Conservation (phyloP, 2,797 vertebrate species). For the Carcharodon carcharias region DNA sequence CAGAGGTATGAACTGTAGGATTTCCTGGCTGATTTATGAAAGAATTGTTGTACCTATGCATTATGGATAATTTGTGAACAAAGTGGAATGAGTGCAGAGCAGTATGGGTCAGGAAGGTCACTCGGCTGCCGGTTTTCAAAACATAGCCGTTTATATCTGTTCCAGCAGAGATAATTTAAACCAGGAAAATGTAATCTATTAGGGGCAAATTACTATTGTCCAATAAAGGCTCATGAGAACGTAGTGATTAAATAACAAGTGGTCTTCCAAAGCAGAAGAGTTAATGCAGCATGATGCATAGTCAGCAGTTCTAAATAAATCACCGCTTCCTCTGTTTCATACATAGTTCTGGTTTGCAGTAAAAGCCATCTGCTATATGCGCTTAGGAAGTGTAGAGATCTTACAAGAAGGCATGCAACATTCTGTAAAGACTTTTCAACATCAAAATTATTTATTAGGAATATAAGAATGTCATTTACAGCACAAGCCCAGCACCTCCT, state of each 20-base stretch:
- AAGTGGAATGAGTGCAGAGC: conserved; percentile 50
- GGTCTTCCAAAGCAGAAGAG: background rate
- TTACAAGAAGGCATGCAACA: background rate
- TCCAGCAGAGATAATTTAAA: background rate
- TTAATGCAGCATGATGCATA: background rate
- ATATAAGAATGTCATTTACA: background rate
- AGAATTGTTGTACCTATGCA: conserved; percentile 45
- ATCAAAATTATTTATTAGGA: background rate
- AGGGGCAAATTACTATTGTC: background rate
- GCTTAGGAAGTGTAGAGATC: background rate
- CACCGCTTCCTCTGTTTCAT: background rate
- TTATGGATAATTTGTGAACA: conserved; percentile 49
- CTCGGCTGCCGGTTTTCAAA: conserved; percentile 13
- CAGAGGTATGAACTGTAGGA: background rate
- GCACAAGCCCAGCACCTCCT: background rate
- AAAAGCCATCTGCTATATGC: background rate
- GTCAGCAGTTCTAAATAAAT: background rate
- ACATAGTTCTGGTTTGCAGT: background rate
- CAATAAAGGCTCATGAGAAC: background rate
- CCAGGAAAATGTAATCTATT: background rate
- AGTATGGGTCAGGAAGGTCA: conserved; percentile 44
- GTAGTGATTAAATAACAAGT: background rate
- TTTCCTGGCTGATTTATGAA: conserved; percentile 17
- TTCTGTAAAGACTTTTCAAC: no score
- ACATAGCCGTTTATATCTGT: background rate